Evolutionary conservation across 2,888 invertebrate species (phyloP).

Genomic region (Acanthacorydalis orientalis): DNA sequence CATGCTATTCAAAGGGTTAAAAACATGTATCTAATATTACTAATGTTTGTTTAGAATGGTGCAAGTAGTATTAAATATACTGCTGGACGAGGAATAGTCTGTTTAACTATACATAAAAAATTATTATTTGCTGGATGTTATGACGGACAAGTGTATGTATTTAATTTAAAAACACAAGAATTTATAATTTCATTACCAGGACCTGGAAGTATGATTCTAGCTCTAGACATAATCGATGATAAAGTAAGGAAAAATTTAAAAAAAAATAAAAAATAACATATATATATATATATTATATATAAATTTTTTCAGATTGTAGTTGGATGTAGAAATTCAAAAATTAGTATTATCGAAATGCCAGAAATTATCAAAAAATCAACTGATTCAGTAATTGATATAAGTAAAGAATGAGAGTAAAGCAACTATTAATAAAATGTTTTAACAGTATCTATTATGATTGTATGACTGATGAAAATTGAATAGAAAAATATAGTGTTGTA

Average conservation of each 20-base stretch:
- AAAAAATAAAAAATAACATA: neutral
- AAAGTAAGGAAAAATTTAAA: slow-evolving; percentile 33
- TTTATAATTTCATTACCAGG: slow-evolving; percentile 48
- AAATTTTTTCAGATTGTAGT: slow-evolving; percentile 14
- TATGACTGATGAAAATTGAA: too few relatives aligned
- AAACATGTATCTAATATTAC: neutral
- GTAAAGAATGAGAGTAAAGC: too few relatives aligned
- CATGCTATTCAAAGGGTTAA: too few relatives aligned
- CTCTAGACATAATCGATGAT: slow-evolving; percentile 46
- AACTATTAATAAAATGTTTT: too few relatives aligned
- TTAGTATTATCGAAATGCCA: slow-evolving; percentile 1
- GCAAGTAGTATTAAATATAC: slow-evolving; percentile 35
- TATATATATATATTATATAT: slow-evolving; percentile 1
- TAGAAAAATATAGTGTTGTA: too few relatives aligned
- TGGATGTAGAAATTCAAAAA: slow-evolving; percentile 8
- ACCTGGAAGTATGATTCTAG: slow-evolving; percentile 53
- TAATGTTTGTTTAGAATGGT: slow-evolving; percentile 39
- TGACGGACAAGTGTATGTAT: slow-evolving; percentile 61
- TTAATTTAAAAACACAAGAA: slow-evolving; percentile 32
- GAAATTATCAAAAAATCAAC: neutral
- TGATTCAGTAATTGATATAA: too few relatives aligned
- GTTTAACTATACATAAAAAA: slow-evolving; percentile 45
- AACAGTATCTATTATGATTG: too few relatives aligned
- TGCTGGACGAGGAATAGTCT: slow-evolving; percentile 56
- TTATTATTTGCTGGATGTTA: slow-evolving; percentile 57